Evolutionary conservation across 2,797 vertebrate genomes (phyloP), one percentile per base, ranked within the genome.

Genomic region (Fundulus diaphanus): DNA sequence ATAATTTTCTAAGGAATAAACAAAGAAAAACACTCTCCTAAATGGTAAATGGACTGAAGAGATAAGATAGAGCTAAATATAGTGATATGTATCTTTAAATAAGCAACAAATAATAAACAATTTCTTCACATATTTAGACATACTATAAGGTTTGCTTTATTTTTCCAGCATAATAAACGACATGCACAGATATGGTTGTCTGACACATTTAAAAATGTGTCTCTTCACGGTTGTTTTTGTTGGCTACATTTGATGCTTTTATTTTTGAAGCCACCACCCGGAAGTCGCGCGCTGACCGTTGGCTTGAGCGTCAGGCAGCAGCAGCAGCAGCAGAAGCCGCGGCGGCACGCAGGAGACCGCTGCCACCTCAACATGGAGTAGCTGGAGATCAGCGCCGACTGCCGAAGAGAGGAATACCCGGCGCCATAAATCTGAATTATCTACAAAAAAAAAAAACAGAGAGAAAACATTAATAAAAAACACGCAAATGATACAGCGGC

Each of bases 291-390:
- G 13, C 24, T 20, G 0, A 3, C 0, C 8, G 13, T 3, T 0
- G 7, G 5, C 74, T 86, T 83, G 72, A 67, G 82, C 1, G 31
- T 29, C 66, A 82, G 7, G 77, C 77, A 82, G 33, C 18, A 42
- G 33, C 74, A n/a, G 72, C 27, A 75, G 73, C 65, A 33, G 79
- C 48, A 52, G 29, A 42, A 59, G 49, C 12, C 7, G 24, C n/a
- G 29, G 69, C 71, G 86, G 87, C 77, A 77, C 84, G 77, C 88
- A 76, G 78, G 82, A 87, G 78, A 70, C 86, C 82, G 85, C 84
- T 80, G 95, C 95, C 95, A 94, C 94, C 95, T 94, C 95, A 94
- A 95, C 95, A 96, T 97, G 97, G 95, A 96, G 94, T 96, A 94
- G 93, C 84, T 74, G 87, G 82, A 87, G 40, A 83, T 83, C 86